phyloP scores from a whole-genome alignment of 2,797 vertebrate genomes.

The Chiroxiphia lanceolata region DNA sequence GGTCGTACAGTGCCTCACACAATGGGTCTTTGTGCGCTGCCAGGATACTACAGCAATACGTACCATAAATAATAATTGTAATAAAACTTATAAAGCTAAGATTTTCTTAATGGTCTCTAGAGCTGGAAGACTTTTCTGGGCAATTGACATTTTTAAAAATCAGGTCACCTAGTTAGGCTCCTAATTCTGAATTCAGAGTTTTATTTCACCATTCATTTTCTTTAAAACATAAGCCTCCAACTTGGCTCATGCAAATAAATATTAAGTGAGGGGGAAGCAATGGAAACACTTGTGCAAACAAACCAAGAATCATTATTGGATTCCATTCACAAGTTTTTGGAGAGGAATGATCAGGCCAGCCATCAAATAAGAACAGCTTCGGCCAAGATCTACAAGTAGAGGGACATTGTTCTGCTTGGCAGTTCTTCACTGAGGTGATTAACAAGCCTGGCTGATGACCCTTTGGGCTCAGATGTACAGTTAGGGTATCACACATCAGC shows the following conservation, averaged over 20 bases:
- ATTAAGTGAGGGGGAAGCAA: slow-evolving; percentile 32
- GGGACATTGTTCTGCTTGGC: slow-evolving; percentile 26
- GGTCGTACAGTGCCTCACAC: neutral
- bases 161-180: slow-evolving; percentile 13
- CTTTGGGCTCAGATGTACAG: slow-evolving; percentile 1
- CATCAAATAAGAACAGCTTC: slow-evolving; percentile 36
- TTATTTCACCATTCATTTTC: slow-evolving; percentile 52
- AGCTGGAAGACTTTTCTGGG: slow-evolving; percentile 35
- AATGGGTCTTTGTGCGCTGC: neutral
- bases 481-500: neutral
- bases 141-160: slow-evolving; percentile 45
- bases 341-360: slow-evolving; percentile 20
- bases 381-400: slow-evolving; percentile 56
- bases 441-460: slow-evolving; percentile 49
- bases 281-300: slow-evolving; percentile 66
- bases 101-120: slow-evolving; percentile 7
- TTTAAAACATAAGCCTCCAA: slow-evolving; percentile 34
- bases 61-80: slow-evolving; percentile 50
- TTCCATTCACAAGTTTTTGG: slow-evolving; percentile 49
- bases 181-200: slow-evolving; percentile 25
- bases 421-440: slow-evolving; percentile 52
- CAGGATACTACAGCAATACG: neutral
- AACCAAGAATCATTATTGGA: slow-evolving; percentile 48
- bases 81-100: slow-evolving; percentile 37
- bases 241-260: slow-evolving; percentile 46